Evolutionary conservation across 1,140 invertebrate species (phyloP).

Genomic region (Drosophila albomicans): DNA sequence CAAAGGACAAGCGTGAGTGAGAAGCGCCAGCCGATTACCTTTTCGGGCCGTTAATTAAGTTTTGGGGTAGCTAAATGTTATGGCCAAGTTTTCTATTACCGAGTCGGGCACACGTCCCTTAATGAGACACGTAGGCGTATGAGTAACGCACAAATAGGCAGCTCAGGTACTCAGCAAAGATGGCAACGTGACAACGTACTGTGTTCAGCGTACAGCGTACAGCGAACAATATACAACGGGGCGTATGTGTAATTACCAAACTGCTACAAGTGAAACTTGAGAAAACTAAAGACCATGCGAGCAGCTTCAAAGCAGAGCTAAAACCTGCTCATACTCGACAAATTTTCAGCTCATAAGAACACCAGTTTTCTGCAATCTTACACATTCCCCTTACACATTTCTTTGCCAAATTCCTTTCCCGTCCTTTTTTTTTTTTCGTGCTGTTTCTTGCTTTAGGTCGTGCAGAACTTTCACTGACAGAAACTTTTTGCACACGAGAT

Average conservation of each 20-base stretch:
- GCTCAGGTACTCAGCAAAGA: constrained; percentile 40
- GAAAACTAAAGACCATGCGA: constrained; percentile 20
- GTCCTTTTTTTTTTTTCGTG: constrained; percentile 7
- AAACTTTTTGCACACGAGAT: constrained; percentile 78
- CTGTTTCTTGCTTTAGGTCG: constrained; percentile 21
- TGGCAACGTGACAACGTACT: constrained; percentile 50
- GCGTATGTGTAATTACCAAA: constrained; percentile 54
- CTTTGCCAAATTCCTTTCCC: constrained; percentile 21
- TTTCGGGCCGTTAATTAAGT: constrained; percentile 78
- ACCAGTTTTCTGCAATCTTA: background rate
- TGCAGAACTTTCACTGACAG: constrained; percentile 67
- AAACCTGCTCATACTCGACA: constrained; percentile 33
- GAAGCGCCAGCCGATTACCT: constrained; percentile 65
- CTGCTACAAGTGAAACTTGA: constrained; percentile 38
- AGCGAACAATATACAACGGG: constrained; percentile 4
- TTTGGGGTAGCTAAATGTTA: constrained; percentile 73
- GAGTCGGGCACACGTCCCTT: constrained; percentile 56
- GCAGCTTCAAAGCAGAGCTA: constrained; percentile 27
- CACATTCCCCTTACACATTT: background rate
- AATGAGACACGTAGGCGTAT: constrained; percentile 81
- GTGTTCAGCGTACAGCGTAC: background rate
- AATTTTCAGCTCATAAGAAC: constrained; percentile 33
- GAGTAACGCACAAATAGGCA: constrained; percentile 69
- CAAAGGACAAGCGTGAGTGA: constrained; percentile 36
- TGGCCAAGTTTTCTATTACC: constrained; percentile 80